These are phyloP conservation scores for Ophion ellenae DNA, from an alignment of 2,888 invertebrate species.

Conservation along the genomic window DNA sequence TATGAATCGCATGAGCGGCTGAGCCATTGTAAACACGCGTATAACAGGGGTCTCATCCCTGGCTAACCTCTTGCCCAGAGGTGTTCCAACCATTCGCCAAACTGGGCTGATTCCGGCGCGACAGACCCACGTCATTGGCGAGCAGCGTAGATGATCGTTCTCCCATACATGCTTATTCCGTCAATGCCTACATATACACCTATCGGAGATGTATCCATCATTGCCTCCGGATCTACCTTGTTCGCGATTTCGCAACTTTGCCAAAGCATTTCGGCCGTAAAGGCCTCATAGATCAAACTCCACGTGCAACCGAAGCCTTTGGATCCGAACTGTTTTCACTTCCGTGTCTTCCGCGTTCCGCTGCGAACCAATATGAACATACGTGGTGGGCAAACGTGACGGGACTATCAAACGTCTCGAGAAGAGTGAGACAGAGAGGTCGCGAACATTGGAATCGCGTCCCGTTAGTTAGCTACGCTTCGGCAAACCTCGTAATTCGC, in stretches of 20 bases:
- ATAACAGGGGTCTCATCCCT: constrained; percentile 80
- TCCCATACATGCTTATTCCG: not conserved
- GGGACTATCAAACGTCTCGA: constrained; percentile 56
- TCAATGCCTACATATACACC: constrained; percentile 17
- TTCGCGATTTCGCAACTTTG: constrained; percentile 26
- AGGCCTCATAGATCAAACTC: constrained; percentile 8
- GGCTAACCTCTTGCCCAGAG: constrained; percentile 70
- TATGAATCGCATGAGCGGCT: constrained; percentile 79
- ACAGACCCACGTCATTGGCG: constrained; percentile 29
- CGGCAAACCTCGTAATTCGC: constrained; percentile 79
- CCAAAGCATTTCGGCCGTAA: constrained; percentile 25
- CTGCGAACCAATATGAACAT: constrained; percentile 17
- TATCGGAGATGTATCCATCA: not conserved
- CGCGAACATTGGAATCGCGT: constrained; percentile 79
- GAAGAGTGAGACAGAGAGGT: constrained; percentile 63
- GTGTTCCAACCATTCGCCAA: constrained; percentile 57
- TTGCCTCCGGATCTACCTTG: constrained; percentile 46
- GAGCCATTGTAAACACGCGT: constrained; percentile 82
- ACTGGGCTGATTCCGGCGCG: constrained; percentile 42
- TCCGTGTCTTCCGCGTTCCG: constrained; percentile 36
- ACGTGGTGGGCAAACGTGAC: constrained; percentile 36
- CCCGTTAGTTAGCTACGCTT: constrained; percentile 77
- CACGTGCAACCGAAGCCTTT: constrained; percentile 17
- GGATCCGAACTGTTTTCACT: constrained; percentile 26
- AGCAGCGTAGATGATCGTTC: constrained; percentile 1